Conservation (phyloP, 2,797 vertebrate species). For the Manis pentadactyla region DNA sequence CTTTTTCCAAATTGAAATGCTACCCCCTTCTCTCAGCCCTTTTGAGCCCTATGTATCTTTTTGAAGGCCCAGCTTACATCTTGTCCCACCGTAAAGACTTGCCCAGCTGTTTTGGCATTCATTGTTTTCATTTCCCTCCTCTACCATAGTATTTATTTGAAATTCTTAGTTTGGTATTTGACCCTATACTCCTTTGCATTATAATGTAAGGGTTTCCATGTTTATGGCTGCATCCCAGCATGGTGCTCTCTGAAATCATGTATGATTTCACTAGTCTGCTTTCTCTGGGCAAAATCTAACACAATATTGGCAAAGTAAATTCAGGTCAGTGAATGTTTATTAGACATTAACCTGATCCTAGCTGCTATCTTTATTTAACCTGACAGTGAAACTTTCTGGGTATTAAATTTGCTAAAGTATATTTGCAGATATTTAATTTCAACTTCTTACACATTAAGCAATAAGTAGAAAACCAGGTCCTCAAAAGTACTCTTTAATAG, state of each 20-base stretch:
- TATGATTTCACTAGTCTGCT: background rate
- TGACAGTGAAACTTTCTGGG: background rate
- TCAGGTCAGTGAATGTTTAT: background rate
- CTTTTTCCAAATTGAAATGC: background rate
- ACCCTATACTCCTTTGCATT: background rate
- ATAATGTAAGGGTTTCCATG: background rate
- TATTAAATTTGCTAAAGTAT: conserved; percentile 16
- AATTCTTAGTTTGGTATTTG: background rate
- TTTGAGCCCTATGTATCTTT: background rate
- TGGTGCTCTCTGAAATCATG: background rate
- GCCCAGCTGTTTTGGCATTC: background rate
- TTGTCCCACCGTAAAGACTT: background rate
- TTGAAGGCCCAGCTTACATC: background rate
- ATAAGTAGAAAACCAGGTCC: background rate
- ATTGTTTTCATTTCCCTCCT: background rate
- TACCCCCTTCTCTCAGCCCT: background rate
- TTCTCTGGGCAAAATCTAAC: background rate
- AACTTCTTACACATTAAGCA: background rate
- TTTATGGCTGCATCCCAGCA: background rate
- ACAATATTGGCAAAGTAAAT: background rate
- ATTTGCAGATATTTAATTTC: background rate
- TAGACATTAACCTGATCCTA: background rate
- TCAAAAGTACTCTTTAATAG: background rate
- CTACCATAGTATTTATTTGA: background rate
- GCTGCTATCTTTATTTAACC: background rate